Evolutionary conservation across 2,888 invertebrate genomes (phyloP), one percentile per base, ranked within the genome.

Genomic region (Pandemis heparana): DNA sequence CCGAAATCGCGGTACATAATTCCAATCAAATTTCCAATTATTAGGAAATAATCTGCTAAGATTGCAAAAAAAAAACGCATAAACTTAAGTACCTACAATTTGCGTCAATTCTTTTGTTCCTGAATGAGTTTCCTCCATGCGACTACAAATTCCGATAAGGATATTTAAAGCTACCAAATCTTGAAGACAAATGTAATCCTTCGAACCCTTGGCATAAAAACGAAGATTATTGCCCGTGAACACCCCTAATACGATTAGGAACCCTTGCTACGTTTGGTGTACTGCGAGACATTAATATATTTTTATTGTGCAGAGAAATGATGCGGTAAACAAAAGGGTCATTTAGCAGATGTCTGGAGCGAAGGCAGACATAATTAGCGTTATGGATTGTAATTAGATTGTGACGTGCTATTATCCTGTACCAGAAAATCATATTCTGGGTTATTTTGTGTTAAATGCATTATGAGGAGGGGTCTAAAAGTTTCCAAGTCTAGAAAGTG

Each of bases 221-320:
- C 86, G 89, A 89, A 84, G 85, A 92, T 91, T 92, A 94, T 91
- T 92, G 86, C 85, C 91, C 92, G 91, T 92, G 89, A 92, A 92
- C 87, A 83, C 87, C 85, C 85, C 84, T 92, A 92, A 92, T 90
- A 83, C 85, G 84, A 87, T 87, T 87, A 87, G 75, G 77, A 48
- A 79, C 80, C 85, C 85, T 85, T 84, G 85, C 85, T 86, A 88
- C 90, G 90, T 90, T 91, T 88, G 84, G 85, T 84, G 82, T 79
- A 79, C 79, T 75, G 75, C 70, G 84, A 78, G 81, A 84, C 92
- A 92, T 92, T 92, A 93, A 92, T 93, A 90, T 92, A 73, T 92
- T 92, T 92, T 92, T 92, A 92, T 89, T 87, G 85, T 87, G 81
- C 82, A 78, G 79, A 87, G 91, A 88, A 89, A 91, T 88, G 91